Evolutionary conservation across 2,888 invertebrate species (phyloP), one percentile per base, ranked within the genome.

Genomic region (Trachelus troglodyta): DNA sequence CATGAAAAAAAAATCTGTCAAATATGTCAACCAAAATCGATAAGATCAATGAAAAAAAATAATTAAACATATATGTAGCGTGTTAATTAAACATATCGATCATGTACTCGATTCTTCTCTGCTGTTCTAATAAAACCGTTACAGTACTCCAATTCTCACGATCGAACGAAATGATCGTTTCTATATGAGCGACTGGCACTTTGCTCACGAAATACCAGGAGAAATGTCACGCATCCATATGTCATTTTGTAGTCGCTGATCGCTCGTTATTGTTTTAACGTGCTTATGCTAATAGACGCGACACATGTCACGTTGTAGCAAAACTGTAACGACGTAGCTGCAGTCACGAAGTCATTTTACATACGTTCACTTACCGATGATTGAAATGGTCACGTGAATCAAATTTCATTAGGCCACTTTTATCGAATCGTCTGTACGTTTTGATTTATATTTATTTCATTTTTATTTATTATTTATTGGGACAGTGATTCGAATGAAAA

Each of bases 251-350:
- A 69, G 34, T 74, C 37, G 37, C 30, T 34, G 77, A 77, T 77
- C 77, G 69, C 75, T 75, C 40, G 75, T 77, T 75, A 77, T 77
- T 69, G 75, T 35, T 75, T 77, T 77, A 69, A 75, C 69, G 35
- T 75, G 33, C 69, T 77, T 69, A n/a, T 74, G 69, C 33, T 77
- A 77, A 77, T 77, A 69, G 33, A 69, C 40, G 34, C 68, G 75
- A 77, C 77, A 77, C 75, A 77, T 77, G 77, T 77, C 75, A 56
- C 75, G 9, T 34, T 15, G 12, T 23, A 56, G 23, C 56, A 23
- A 23, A 56, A 56, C 56, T 56, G 23, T 56, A 56, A 56, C 56
- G 23, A 56, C 23, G 23, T 56, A 23, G 4, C 15, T 40, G 6
- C 40, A 40, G 56, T 23, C 56, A 56, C 56, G 56, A 9, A 23